Percentiles rank a stretch among this genome's conserved stretches.
These are phyloP conservation scores for Matsumurasca onukii DNA, from an alignment of 1,140 invertebrate species.

Conservation along the genomic window DNA sequence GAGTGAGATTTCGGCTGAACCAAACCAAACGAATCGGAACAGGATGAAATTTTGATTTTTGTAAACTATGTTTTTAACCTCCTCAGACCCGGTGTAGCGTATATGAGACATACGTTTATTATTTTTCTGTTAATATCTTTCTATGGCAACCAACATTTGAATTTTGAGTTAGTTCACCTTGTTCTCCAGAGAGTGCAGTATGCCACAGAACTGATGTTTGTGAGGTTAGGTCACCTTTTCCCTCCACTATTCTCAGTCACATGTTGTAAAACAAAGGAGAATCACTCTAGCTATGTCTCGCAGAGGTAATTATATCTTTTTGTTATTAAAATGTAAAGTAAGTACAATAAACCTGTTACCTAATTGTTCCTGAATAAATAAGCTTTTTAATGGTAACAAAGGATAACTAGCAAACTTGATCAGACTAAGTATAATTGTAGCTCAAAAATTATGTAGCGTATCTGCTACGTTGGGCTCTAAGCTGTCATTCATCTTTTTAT, in stretches of 20 bases:
- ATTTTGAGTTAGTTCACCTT: neutral
- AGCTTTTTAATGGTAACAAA: neutral
- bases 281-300: neutral
- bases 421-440: neutral
- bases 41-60: no score
- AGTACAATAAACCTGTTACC: neutral
- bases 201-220: neutral
- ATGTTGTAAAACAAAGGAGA: neutral
- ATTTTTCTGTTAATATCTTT: neutral
- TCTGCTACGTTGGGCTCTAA: neutral
- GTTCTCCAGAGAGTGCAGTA: neutral
- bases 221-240: neutral
- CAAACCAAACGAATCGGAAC: no score
- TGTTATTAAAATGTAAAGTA: neutral
- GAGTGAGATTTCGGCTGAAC: no score
- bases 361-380: neutral
- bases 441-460: neutral
- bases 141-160: neutral
- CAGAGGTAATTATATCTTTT: neutral
- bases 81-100: slow-evolving; percentile 20
- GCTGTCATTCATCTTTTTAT: neutral
- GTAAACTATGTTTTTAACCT: slow-evolving; percentile 15
- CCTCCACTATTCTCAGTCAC: neutral
- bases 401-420: neutral
- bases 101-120: slow-evolving; percentile 21